Base-by-base conservation (phyloP, 1,140 invertebrate species). In the Bilobella aurantiaca region DNA sequence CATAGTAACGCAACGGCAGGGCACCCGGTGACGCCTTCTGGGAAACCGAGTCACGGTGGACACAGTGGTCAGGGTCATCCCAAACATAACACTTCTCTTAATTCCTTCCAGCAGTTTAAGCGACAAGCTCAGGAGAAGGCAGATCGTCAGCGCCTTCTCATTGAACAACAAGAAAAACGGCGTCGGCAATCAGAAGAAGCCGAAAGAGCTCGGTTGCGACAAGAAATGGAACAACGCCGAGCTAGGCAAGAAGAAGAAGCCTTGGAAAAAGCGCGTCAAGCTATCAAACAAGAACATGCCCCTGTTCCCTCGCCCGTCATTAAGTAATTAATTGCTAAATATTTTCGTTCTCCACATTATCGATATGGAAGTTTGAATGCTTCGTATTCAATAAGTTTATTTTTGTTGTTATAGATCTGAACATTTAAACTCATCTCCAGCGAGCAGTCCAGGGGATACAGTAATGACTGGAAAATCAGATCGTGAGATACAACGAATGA, bases 81-180 rank as follows among this genome's bases (percentile, higher is more conserved):
- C 49, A 63, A 74, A 69, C 46, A 59, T 16, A 31, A 37, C 28
- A 70, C 73, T 27, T 72, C 76, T 42, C 62, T 73, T 47, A 76
- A 91, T 72, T 81, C 82, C 68, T 89, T 87, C 73, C 82, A 90
- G 79, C 86, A 87, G 69, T 98, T 96, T 77, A 91, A 91, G 75
- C 95, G 94, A 75, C 88, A 95, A 81, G 93, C 93, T 8, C 91
- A 92, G 78, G 92, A 96, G 78, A 95, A 96, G 76, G 86, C 87
- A 65, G 91, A 96, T 79, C 83, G 91, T 77, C 89, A 93, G 81
- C 84, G 89, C 75, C 86, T 88, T 62, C 77, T 93, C 1, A 79
- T 86, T 63, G 90, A 93, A 77, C 88, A 89, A 73, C 87, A 90
- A 75, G 88, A 91, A 74, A 78, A 88, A 74, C 81, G 88, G 32